Base-by-base conservation (phyloP, 2,113 vertebrate genomes). In the Chascanopsetta lugubris region DNA sequence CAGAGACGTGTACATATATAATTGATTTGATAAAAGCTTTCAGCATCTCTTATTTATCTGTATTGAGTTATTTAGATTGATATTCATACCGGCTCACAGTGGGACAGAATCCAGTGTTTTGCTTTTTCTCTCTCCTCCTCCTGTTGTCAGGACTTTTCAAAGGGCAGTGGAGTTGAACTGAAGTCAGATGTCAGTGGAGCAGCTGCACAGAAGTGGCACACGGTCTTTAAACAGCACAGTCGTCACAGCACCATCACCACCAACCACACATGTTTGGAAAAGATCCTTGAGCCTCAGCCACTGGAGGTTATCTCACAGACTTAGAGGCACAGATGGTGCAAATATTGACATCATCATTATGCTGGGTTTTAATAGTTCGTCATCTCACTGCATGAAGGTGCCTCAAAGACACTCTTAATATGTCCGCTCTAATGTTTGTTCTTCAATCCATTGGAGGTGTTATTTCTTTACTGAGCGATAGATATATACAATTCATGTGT, bases 11-110 rank as follows among this genome's bases (percentile, higher is more conserved):
- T 30, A 30, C 29, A 5, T 30, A 30, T 40, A 2, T 47, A 61
- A 54, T 47, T 29, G 20, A 51, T 45, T 20, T 26, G 45, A 25
- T 43, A 21, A 60, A 43, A 54, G 3, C 56, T 12, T 13, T 6
- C 17, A 36, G 21, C 34, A 21, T 61, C 18, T 53, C 5, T 60
- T 51, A n/a, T 45, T 42, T 27, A 42, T 18, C 10, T 7, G 21
- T 15, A 18, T 55, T 54, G 22, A 18, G 2, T 47, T 47, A 49
- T 63, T 56, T 71, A 47, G 38, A 27, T 54, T 54, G 38, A 57
- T 27, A 45, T 59, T 72, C 42, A n/a, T n/a, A n/a, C n/a, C n/a
- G 5, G 22, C 24, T 9, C 17, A n/a, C n/a, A n/a, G n/a, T n/a
- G 15, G 1, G 25, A n/a, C 26, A 18, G 10, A 61, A 47, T 48